These are phyloP conservation scores for Oryctolagus cuniculus DNA, from an alignment of 2,113 vertebrate species.

Conservation along the genomic window mOryCun1.1 NC_091448.1:13293501-13294000, in stretches of 20 bases:
- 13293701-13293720: constrained; percentile 42
- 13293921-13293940: not conserved
- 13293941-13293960: not conserved
- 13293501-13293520: constrained; percentile 38
- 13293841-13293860: not conserved
- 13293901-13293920: not conserved
- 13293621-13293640: constrained; percentile 56
- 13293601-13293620: not conserved
- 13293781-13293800: not conserved
- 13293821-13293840: not conserved
- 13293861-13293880: not conserved
- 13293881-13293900: not conserved
- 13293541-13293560: not conserved
- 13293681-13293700: constrained; percentile 18
- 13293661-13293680: constrained; percentile 21
- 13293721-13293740: constrained; percentile 13
- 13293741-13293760: constrained; percentile 8
- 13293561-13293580: not conserved
- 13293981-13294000: constrained; percentile 1
- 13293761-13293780: not conserved
- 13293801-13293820: not conserved
- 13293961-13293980: not conserved
- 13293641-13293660: constrained; percentile 45
- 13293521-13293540: not conserved
- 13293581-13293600: constrained; percentile 54